A percentile compares a stretch with the other conserved stretches of the same genome.
Conservation (phyloP, 2,113 vertebrate genomes). For the Meriones unguiculatus region DNA sequence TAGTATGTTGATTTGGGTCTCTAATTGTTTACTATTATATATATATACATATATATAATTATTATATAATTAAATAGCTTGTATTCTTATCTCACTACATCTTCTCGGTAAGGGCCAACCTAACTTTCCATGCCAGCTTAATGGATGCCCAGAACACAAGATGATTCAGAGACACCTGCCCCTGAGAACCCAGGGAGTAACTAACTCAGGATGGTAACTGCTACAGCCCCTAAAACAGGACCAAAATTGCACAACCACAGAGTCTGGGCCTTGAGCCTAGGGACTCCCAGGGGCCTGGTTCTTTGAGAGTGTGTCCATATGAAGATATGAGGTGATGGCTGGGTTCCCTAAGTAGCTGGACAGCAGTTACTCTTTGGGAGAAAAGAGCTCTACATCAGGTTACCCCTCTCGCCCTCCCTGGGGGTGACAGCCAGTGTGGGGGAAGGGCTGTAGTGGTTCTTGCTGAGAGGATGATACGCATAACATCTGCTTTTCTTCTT, state of each 20-base stretch:
- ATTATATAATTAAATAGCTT: too few species aligned
- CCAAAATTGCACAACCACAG: background rate
- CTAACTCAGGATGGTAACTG: background rate
- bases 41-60: background rate
- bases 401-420: background rate
- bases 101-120: background rate
- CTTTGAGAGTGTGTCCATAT: background rate
- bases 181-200: background rate
- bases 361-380: background rate
- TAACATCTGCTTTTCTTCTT: background rate
- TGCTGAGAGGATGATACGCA: too few species aligned
- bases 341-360: background rate
- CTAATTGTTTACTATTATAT: background rate
- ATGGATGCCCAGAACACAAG: background rate
- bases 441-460: too few species aligned
- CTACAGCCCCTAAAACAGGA: background rate
- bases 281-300: background rate
- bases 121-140: background rate
- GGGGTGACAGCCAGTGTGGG: background rate
- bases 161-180: background rate
- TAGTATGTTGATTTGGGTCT: background rate
- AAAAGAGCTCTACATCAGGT: background rate
- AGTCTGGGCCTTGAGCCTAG: background rate
- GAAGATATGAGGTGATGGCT: background rate
- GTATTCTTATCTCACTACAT: background rate